A percentile compares a stretch with the other conserved stretches of the same genome.
phyloP scores from a whole-genome alignment of 1,140 invertebrate species.

The Drosophila lacteicornis region DNA sequence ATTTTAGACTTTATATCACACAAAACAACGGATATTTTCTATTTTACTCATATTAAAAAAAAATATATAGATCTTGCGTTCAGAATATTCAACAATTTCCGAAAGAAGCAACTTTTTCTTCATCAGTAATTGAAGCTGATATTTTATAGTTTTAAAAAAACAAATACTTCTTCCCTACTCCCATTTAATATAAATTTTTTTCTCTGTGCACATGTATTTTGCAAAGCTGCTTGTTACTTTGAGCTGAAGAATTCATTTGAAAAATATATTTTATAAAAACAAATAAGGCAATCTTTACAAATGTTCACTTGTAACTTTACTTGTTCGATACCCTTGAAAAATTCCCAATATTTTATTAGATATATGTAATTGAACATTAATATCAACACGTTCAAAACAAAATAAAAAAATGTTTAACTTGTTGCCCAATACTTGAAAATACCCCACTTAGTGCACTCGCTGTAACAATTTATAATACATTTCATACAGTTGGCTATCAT shows the following conservation, averaged over 20 bases:
- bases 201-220: neutral
- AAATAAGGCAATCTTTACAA: too few relatives aligned
- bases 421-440: neutral
- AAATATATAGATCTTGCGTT: too few relatives aligned
- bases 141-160: too few relatives aligned
- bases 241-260: too few relatives aligned
- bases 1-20: too few relatives aligned
- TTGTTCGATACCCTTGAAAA: neutral
- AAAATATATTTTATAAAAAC: conserved; percentile 1
- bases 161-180: too few relatives aligned
- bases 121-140: neutral
- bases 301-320: too few relatives aligned
- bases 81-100: neutral
- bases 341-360: neutral
- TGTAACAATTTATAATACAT: neutral
- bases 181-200: neutral
- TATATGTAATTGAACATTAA: neutral
- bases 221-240: neutral
- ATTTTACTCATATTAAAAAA: too few relatives aligned
- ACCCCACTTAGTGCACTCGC: neutral
- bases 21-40: too few relatives aligned
- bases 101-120: neutral
- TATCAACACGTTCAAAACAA: neutral
- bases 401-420: neutral
- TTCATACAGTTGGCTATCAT: neutral